Evolutionary conservation across 2,113 vertebrate species (phyloP), one percentile per base, ranked within the genome.

Genomic region (Pygoscelis adeliae): DNA sequence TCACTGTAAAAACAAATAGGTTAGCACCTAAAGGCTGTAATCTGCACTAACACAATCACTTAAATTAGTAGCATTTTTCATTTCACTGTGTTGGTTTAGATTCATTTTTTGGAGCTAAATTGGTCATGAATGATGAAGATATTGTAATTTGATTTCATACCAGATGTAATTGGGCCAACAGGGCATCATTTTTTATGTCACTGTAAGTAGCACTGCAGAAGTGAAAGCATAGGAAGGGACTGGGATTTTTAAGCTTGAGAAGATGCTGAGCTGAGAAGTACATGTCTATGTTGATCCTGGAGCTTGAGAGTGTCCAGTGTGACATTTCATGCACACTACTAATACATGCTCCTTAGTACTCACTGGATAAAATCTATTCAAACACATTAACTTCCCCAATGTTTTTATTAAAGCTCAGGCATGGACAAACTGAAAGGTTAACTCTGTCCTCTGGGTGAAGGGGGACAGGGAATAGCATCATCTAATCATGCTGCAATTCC

Each of bases 381-480:
- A 94, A 96, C 1, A 1, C n/a, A 94, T 87, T 85, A 80, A 73
- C 58, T 87, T 92, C 58, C 66, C 9, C 2, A 76, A 69, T 34
- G 26, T 88, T 96, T 96, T 95, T 80, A 85, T 83, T 96, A 93
- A 91, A 97, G 32, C 62, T 85, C 50, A 96, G 40, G 34, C 53
- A 82, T 70, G 78, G 74, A 70, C 49, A 90, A 72, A 89, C 47
- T 55, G 69, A 97, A 97, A 97, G 87, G 96, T 91, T 96, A 95
- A 70, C 58, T 85, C 87, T 94, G 77, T 93, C 93, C 78, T 94
- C 89, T 79, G 72, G 89, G 87, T 5, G 2, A 18, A 55, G 70
- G 1, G 12, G 18, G 59, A 76, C 73, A 73, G 77, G 22, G 66
- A 52, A 83, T 15, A 95, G 27, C 73, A 80, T 82, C 42, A 50